phyloP scores from a whole-genome alignment of 2,797 vertebrate species.

The Moxostoma hubbsi region DNA sequence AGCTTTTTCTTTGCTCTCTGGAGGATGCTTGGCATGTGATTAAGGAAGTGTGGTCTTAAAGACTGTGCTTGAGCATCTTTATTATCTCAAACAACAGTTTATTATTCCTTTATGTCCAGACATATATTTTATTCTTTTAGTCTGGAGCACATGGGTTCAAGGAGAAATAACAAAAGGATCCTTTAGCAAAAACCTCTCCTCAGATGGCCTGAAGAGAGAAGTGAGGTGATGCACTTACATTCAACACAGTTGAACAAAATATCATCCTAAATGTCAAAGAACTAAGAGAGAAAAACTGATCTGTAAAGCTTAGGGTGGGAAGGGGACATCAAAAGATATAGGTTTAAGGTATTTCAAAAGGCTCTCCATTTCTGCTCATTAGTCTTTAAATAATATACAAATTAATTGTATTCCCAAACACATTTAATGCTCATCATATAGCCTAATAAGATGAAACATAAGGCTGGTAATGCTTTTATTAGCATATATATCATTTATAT shows the following conservation, averaged over 20 bases:
- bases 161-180: conserved; percentile 41
- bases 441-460: too few relatives aligned
- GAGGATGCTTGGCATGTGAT: conserved; percentile 25
- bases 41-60: conserved; percentile 22
- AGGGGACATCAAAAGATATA: conserved; percentile 3
- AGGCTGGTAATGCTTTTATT: too few relatives aligned
- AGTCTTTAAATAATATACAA: neutral
- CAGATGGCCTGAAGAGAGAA: conserved; percentile 9
- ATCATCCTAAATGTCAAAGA: conserved; percentile 51
- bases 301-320: conserved; percentile 13
- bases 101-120: conserved; percentile 46
- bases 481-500: too few relatives aligned
- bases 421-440: too few relatives aligned
- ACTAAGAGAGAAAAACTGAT: conserved; percentile 19
- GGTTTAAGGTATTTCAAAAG: neutral
- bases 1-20: neutral
- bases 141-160: conserved; percentile 17
- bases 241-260: conserved; percentile 22
- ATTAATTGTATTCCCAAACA: neutral
- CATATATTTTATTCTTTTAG: conserved; percentile 41
- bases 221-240: conserved; percentile 33
- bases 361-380: neutral
- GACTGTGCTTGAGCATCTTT: conserved; percentile 14
- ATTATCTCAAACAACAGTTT: conserved; percentile 52
- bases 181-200: conserved; percentile 27